Conservation (phyloP, 1,140 invertebrate species). For the Galleria mellonella region DNA sequence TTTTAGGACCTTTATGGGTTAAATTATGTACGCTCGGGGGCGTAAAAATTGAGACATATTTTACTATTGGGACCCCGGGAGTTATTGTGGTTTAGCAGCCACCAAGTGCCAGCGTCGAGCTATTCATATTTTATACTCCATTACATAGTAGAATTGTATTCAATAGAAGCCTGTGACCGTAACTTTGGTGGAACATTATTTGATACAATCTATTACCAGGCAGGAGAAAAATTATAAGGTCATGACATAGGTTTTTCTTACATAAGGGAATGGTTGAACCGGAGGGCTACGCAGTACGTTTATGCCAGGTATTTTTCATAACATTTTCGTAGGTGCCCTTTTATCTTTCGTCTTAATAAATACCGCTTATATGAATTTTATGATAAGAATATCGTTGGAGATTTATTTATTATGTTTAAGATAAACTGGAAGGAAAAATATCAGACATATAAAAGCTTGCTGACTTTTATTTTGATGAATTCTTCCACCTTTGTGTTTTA, state of each 20-base stretch:
- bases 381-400: too few relatives aligned
- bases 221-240: slow-evolving; percentile 29
- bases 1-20: slow-evolving; percentile 58
- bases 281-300: slow-evolving; percentile 1
- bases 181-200: slow-evolving; percentile 4
- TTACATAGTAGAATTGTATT: slow-evolving; percentile 17
- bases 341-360: neutral
- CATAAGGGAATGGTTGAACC: slow-evolving; percentile 3
- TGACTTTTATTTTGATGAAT: too few relatives aligned
- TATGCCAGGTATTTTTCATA: slow-evolving; percentile 4
- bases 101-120: neutral
- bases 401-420: too few relatives aligned
- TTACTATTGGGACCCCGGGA: slow-evolving; percentile 48
- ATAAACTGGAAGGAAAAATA: too few relatives aligned
- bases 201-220: slow-evolving; percentile 25
- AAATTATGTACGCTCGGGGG: slow-evolving; percentile 63
- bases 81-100: slow-evolving; percentile 33
- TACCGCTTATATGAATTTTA: too few relatives aligned
- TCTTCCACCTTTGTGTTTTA: too few relatives aligned
- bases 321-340: neutral
- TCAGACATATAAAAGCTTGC: too few relatives aligned
- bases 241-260: slow-evolving; percentile 27
- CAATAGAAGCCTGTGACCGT: neutral
- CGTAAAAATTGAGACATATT: slow-evolving; percentile 63
- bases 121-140: slow-evolving; percentile 54